Conservation (phyloP, 2,888 invertebrate species). For the Odontomyia ornata region DNA sequence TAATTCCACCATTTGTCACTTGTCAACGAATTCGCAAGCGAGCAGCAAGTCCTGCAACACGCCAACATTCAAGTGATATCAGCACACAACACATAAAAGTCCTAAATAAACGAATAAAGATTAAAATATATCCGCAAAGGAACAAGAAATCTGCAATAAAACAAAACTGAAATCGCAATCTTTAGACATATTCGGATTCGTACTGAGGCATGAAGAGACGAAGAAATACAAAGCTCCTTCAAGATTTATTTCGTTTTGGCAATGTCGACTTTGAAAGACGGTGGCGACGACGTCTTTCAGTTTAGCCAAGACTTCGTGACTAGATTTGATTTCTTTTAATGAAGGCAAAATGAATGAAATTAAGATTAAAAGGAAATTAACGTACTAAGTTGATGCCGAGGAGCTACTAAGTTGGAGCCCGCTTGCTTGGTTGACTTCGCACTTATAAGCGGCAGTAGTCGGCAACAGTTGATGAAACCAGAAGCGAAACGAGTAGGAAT, state of each 20-base stretch:
- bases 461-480: not conserved
- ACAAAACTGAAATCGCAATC: not conserved
- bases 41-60: not conserved
- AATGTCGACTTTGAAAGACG: not conserved
- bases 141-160: not conserved
- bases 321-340: conserved; percentile 40
- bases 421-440: not conserved
- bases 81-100: not conserved
- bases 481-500: not conserved
- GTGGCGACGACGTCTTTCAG: not conserved
- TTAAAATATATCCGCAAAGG: not conserved
- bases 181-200: too few relatives aligned
- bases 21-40: conserved; percentile 10
- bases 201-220: too few relatives aligned
- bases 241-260: not conserved
- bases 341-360: conserved; percentile 41
- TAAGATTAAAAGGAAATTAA: conserved; percentile 37
- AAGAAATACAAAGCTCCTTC: not conserved
- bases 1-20: conserved; percentile 32
- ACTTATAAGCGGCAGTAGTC: not conserved
- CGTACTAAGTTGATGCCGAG: conserved; percentile 16
- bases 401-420: conserved; percentile 11
- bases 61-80: not conserved
- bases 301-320: conserved; percentile 29
- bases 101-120: not conserved